Conservation (phyloP, 2,888 invertebrate genomes). For the Yponomeuta sedellus region DNA sequence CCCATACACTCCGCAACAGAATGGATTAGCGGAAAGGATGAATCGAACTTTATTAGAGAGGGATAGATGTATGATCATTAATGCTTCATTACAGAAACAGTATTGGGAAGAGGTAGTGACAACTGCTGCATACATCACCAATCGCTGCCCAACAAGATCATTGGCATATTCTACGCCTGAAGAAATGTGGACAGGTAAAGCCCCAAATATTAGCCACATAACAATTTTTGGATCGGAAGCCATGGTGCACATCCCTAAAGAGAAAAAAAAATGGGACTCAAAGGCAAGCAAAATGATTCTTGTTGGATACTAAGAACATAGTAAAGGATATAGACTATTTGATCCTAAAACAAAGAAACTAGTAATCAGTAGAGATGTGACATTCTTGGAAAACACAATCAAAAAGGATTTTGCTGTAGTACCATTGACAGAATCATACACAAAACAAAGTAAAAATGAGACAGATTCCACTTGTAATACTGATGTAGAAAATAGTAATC, state of each 20-base stretch:
- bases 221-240: constrained; percentile 29
- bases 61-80: constrained; percentile 11
- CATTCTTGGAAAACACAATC: constrained; percentile 3
- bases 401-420: too few species aligned
- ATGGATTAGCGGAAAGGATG: constrained; percentile 7
- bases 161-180: constrained; percentile 25
- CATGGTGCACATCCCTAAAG: constrained; percentile 31
- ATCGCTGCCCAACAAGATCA: constrained; percentile 23
- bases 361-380: constrained; percentile 12
- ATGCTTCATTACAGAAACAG: constrained; percentile 14
- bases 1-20: constrained; percentile 14
- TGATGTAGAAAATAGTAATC: too few species aligned
- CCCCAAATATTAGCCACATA: constrained; percentile 21
- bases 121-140: constrained; percentile 8
- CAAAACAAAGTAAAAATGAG: too few species aligned
- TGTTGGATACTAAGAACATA: constrained; percentile 29
- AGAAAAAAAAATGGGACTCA: constrained; percentile 27
- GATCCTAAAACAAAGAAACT: constrained; percentile 21
- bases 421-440: too few species aligned
- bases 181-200: constrained; percentile 20
- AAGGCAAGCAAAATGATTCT: constrained; percentile 28
- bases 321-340: constrained; percentile 29
- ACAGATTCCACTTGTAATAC: too few species aligned
- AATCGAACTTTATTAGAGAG: constrained; percentile 11
- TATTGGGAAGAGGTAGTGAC: constrained; percentile 26